These are phyloP conservation scores for Odontophorus gujanensis DNA, from an alignment of 2,113 vertebrate species.

Conservation along the genomic window DNA sequence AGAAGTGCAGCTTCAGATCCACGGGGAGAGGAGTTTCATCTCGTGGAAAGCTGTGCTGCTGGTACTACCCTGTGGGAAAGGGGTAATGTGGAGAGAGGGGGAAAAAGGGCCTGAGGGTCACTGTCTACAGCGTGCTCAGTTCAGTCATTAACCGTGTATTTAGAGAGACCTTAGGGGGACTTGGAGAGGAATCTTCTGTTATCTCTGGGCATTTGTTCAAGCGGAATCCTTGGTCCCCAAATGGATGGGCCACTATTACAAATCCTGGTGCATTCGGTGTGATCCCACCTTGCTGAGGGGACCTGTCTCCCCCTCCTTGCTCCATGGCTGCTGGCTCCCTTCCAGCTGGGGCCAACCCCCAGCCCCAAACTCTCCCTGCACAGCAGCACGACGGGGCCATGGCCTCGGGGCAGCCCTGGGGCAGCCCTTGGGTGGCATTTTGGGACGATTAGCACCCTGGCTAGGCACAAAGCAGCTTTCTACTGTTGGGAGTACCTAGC, in stretches of 20 bases:
- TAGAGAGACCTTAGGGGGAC: neutral
- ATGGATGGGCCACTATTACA: neutral
- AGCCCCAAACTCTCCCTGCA: rapidly evolving
- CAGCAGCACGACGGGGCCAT: rapidly evolving
- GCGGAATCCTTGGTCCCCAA: neutral
- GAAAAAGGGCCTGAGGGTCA: neutral
- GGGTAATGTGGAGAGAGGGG: neutral
- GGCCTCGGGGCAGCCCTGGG: rapidly evolving
- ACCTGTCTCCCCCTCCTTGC: neutral
- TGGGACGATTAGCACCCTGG: neutral
- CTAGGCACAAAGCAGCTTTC: neutral
- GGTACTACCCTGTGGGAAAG: neutral
- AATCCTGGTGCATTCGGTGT: neutral
- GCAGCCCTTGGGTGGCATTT: neutral
- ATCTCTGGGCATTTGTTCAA: neutral
- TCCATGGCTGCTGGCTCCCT: neutral
- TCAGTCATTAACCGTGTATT: conserved; percentile 14
- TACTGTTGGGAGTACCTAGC: neutral
- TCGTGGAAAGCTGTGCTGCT: rapidly evolving
- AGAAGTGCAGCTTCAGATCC: neutral
- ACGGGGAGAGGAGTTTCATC: neutral
- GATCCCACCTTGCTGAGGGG: neutral
- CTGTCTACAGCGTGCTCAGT: neutral
- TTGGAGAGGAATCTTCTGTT: conserved; percentile 5
- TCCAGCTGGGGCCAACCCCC: neutral